Percentiles rank a stretch among this genome's conserved stretches.
Conservation (phyloP, 2,888 invertebrate genomes). For the Meandrusa payeni region DNA sequence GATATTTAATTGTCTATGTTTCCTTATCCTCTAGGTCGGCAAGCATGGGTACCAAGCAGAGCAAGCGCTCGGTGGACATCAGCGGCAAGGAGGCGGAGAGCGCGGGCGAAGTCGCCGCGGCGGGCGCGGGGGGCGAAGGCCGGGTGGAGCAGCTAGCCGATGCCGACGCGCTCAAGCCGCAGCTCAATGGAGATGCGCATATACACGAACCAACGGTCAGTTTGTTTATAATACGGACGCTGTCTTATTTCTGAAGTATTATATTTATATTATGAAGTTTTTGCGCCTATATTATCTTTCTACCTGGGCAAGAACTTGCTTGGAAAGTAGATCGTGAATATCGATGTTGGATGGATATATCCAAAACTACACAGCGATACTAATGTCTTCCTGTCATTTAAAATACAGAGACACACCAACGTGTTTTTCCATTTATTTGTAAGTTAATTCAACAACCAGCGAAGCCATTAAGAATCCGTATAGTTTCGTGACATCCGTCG, state of each 20-base stretch:
- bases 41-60: conserved; percentile 92
- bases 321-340: too few relatives aligned
- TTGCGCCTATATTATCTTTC: too few relatives aligned
- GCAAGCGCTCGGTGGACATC: conserved; percentile 93
- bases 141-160: conserved; percentile 90
- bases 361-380: too few relatives aligned
- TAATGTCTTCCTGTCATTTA: too few relatives aligned
- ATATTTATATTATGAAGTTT: too few relatives aligned
- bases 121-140: conserved; percentile 83
- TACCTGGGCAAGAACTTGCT: too few relatives aligned
- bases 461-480: conserved; percentile 21
- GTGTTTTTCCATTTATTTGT: neutral
- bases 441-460: conserved; percentile 1
- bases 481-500: conserved; percentile 23
- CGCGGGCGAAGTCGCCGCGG: conserved; percentile 77
- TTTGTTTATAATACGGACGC: too few relatives aligned
- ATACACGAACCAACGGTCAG: conserved; percentile 81
- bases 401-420: neutral
- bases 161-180: conserved; percentile 86
- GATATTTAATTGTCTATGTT: too few relatives aligned
- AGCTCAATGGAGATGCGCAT: conserved; percentile 87
- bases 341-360: too few relatives aligned
- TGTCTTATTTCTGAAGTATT: too few relatives aligned
- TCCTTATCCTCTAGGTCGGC: conserved; percentile 38
- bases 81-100: conserved; percentile 85